These are phyloP conservation scores for Ammospiza nelsoni DNA, from an alignment of 2,113 vertebrate genomes.

Conservation along the genomic window DNA sequence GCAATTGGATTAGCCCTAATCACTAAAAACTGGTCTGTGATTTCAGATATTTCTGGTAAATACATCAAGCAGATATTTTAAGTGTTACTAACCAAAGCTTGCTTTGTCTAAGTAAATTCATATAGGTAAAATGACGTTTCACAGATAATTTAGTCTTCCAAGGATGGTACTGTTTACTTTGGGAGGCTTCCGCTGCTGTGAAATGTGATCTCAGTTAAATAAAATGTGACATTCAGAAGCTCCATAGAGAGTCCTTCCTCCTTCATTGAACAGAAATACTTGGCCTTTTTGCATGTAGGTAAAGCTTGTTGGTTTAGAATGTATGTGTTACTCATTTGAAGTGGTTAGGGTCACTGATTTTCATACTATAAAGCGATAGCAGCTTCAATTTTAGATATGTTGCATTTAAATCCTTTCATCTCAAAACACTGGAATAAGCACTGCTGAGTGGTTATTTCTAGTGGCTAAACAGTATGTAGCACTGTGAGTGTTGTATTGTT, in stretches of 20 bases:
- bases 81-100: neutral
- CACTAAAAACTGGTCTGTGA: neutral
- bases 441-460: neutral
- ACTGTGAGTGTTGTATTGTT: neutral
- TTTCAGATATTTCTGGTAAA: neutral
- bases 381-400: neutral
- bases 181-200: neutral
- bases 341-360: neutral
- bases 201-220: neutral
- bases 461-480: neutral
- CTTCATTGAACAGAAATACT: neutral
- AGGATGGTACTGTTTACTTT: neutral
- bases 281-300: neutral
- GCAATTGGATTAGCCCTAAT: neutral
- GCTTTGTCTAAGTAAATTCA: neutral
- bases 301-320: neutral
- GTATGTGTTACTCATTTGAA: neutral
- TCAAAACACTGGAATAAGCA: neutral
- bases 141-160: neutral
- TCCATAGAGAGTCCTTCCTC: fast-evolving
- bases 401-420: neutral
- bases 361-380: neutral
- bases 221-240: neutral
- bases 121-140: neutral
- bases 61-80: neutral